Percentiles rank a stretch among this genome's conserved stretches.
Evolutionary conservation across 2,888 invertebrate genomes (phyloP).

Genomic region (Drosophila setosimentum): DNA sequence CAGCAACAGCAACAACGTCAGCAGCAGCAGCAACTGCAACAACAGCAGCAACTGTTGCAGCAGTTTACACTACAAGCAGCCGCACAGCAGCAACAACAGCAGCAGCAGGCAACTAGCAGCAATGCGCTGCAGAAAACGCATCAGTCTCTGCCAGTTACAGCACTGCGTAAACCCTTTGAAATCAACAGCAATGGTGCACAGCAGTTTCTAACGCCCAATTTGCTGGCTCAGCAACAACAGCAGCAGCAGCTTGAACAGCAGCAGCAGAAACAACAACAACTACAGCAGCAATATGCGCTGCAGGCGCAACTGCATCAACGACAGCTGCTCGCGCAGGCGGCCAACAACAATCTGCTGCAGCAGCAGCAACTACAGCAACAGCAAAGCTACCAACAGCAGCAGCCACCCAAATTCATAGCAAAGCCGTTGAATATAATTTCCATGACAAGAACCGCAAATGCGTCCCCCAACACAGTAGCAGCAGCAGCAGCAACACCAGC

Average conservation of each 20-base stretch:
- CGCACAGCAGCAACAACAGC: constrained; percentile 67
- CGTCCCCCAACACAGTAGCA: constrained; percentile 68
- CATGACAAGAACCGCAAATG: constrained; percentile 76
- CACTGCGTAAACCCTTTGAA: constrained; percentile 72
- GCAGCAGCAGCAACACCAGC: constrained; percentile 38
- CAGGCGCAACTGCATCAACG: constrained; percentile 75
- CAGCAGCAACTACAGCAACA: constrained; percentile 61
- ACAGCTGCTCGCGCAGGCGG: constrained; percentile 72
- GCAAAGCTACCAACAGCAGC: constrained; percentile 60
- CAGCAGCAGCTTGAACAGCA: constrained; percentile 56
- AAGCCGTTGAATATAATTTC: constrained; percentile 83
- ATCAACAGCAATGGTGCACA: constrained; percentile 76
- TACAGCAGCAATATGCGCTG: constrained; percentile 81
- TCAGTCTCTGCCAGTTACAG: constrained; percentile 68
- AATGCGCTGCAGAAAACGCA: constrained; percentile 55
- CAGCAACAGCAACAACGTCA: constrained; percentile 70
- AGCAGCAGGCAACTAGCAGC: constrained; percentile 72
- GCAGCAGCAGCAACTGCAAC: constrained; percentile 63
- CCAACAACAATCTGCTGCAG: constrained; percentile 67
- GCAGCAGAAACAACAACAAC: constrained; percentile 72
- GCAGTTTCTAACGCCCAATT: constrained; percentile 69
- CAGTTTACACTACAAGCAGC: constrained; percentile 66
- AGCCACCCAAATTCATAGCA: constrained; percentile 79
- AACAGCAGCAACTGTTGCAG: constrained; percentile 54
- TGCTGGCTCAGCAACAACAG: constrained; percentile 69